Evolutionary conservation across 37 sponge, comb jelly and placozoan species (phyloP).

Genomic region (Beroe forskalii): DNA sequence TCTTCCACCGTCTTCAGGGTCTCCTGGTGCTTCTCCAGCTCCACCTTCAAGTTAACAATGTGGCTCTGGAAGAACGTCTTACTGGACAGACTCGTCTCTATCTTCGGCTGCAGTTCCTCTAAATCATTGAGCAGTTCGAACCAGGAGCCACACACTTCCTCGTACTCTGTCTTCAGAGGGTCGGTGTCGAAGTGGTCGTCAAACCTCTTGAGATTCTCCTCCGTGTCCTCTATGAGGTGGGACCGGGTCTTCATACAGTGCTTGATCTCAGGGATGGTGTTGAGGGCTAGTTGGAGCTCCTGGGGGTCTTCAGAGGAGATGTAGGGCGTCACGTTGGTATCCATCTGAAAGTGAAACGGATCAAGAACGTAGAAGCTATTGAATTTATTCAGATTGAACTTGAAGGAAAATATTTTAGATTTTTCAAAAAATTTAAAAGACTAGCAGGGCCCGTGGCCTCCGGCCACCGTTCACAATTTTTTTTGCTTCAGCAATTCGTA

Average conservation of each 20-base stretch:
- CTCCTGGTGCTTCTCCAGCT: neutral
- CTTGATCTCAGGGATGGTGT: slow-evolving; percentile 35
- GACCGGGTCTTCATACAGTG: slow-evolving; percentile 24
- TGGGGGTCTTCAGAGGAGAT: slow-evolving; percentile 10
- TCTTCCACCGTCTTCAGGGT: slow-evolving; percentile 21
- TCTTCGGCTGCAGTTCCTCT: neutral
- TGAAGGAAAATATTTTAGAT: too few relatives aligned
- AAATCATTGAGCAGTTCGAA: slow-evolving; percentile 33
- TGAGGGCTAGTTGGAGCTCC: slow-evolving; percentile 38
- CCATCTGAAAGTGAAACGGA: too few relatives aligned
- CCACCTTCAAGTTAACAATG: neutral
- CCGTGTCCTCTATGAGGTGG: slow-evolving; percentile 49
- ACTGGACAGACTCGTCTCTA: neutral
- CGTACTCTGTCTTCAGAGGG: slow-evolving; percentile 36
- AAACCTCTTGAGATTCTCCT: slow-evolving; percentile 14
- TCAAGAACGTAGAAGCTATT: too few relatives aligned
- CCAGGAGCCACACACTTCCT: slow-evolving; percentile 39
- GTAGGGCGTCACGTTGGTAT: slow-evolving; percentile 23
- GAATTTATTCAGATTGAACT: too few relatives aligned
- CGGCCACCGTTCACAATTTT: too few relatives aligned
- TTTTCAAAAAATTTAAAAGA: too few relatives aligned
- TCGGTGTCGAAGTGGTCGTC: slow-evolving; percentile 5
- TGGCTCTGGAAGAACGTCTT: slow-evolving; percentile 59
- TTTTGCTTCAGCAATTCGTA: too few relatives aligned
- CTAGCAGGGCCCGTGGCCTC: too few relatives aligned